Percentiles rank a stretch among this genome's conserved stretches.
Evolutionary conservation across 2,113 vertebrate species (phyloP).

Genomic region (Anas platyrhynchos): DNA sequence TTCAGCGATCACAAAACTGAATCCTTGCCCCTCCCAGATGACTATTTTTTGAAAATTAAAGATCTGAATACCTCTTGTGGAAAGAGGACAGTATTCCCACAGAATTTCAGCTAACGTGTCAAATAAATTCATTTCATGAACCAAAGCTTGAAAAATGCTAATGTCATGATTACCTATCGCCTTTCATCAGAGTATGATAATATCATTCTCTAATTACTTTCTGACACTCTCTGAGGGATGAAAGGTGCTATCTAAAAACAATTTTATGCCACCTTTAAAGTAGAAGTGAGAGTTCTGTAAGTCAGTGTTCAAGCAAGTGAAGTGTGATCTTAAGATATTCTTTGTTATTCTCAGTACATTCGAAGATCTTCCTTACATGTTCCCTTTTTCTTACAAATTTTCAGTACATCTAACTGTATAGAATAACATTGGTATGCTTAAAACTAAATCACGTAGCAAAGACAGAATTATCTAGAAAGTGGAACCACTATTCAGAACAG

Average conservation of each 20-base stretch:
- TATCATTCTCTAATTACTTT: conserved; percentile 36
- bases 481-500: background rate
- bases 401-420: background rate
- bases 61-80: background rate
- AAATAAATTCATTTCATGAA: conserved; percentile 1
- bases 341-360: background rate
- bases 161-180: background rate
- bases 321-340: background rate
- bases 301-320: background rate
- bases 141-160: background rate
- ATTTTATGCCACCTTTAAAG: background rate
- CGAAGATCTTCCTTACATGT: background rate
- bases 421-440: background rate
- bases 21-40: background rate
- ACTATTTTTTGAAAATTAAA: background rate
- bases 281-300: background rate
- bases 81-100: background rate
- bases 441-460: background rate
- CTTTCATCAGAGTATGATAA: background rate
- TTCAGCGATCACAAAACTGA: background rate
- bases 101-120: background rate
- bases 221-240: background rate
- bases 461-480: background rate
- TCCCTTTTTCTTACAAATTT: background rate
- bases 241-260: background rate